Evolutionary conservation across 2,888 invertebrate species (phyloP).

Genomic region (Drosophila pseudotakahashii): DNA sequence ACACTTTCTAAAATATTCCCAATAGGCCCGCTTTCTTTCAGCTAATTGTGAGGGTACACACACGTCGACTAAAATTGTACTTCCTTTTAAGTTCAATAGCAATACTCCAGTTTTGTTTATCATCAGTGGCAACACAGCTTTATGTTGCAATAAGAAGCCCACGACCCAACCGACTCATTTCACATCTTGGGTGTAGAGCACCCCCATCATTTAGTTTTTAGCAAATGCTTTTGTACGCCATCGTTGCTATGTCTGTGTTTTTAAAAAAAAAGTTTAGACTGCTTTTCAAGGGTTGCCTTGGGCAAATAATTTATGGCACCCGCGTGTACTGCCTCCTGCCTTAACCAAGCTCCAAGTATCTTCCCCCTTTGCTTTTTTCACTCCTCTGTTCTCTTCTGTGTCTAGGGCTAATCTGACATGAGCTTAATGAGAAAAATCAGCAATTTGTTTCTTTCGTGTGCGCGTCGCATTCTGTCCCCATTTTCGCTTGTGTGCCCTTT

Average conservation of each 20-base stretch:
- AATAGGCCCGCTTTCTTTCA: too few relatives aligned
- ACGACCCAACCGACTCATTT: conserved; percentile 36
- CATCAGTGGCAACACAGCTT: conserved; percentile 48
- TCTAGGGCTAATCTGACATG: conserved; percentile 57
- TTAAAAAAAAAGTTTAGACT: conserved; percentile 51
- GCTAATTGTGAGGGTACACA: conserved; percentile 5
- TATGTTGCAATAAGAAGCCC: conserved; percentile 57
- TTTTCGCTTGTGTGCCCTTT: conserved; percentile 71
- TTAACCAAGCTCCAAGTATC: conserved; percentile 19
- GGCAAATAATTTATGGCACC: conserved; percentile 76
- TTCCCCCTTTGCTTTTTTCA: conserved; percentile 5
- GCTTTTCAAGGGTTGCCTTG: conserved; percentile 69
- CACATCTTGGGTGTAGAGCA: conserved; percentile 40
- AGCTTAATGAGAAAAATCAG: conserved; percentile 71
- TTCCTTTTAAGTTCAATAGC: conserved; percentile 30
- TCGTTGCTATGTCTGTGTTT: conserved; percentile 20
- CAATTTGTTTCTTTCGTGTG: conserved; percentile 61
- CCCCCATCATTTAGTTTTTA: conserved; percentile 79
- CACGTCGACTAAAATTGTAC: not conserved
- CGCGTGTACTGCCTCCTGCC: conserved; percentile 58
- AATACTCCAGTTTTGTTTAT: conserved; percentile 43
- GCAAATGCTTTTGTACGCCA: conserved; percentile 60
- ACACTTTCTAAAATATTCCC: too few relatives aligned
- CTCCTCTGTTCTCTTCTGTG: conserved; percentile 1
- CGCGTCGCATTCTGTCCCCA: conserved; percentile 52